Evolutionary conservation across 30 jellyfish, hydroid and myxozoan genomes (phyloP).

Genomic region (Cassiopea xamachana): DNA sequence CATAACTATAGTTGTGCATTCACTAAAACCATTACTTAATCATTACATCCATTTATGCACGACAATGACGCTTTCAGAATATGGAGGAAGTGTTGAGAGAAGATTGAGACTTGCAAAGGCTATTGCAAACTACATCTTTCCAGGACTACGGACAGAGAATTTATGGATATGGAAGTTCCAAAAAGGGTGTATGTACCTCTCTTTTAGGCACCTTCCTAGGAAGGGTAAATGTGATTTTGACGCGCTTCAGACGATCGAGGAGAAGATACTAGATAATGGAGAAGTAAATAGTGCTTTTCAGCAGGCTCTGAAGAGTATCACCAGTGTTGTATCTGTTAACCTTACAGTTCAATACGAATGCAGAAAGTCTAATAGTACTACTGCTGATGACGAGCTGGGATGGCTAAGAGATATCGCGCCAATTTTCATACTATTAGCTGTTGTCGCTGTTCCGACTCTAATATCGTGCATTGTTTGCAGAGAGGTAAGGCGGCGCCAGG

Average conservation of each 20-base stretch:
- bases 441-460: constrained; percentile 86
- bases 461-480: constrained; percentile 88
- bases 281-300: constrained; percentile 43
- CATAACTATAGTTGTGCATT: constrained; percentile 36
- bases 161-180: constrained; percentile 68
- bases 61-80: constrained; percentile 48
- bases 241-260: constrained; percentile 61
- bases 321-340: constrained; percentile 45
- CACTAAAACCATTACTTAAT: constrained; percentile 27
- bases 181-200: constrained; percentile 59
- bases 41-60: constrained; percentile 84
- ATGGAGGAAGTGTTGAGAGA: constrained; percentile 74
- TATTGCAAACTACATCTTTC: constrained; percentile 65
- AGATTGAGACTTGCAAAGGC: constrained; percentile 65
- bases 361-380: constrained; percentile 16
- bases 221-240: constrained; percentile 62
- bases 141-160: constrained; percentile 45
- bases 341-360: constrained; percentile 69
- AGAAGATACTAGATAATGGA: constrained; percentile 27
- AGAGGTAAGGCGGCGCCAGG: constrained; percentile 87
- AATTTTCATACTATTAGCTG: constrained; percentile 65
- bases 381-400: constrained; percentile 53
- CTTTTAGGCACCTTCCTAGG: constrained; percentile 76
- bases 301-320: constrained; percentile 67
- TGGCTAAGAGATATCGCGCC: constrained; percentile 96